These are phyloP conservation scores for Myotis yumanensis DNA, from an alignment of 2,113 vertebrate genomes.

Conservation along the genomic window DNA sequence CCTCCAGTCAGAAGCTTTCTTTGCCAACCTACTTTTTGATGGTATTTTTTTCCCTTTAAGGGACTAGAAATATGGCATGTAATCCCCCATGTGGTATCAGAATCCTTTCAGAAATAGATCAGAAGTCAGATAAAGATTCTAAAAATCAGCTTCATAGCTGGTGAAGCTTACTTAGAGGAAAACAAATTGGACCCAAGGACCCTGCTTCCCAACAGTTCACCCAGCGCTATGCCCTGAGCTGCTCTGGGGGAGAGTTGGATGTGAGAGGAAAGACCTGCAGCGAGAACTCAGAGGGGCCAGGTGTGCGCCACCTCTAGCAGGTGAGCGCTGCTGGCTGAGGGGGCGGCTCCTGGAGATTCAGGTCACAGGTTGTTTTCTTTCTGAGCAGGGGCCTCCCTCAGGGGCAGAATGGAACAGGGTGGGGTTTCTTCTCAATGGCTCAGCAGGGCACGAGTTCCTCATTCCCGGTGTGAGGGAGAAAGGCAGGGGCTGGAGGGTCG, in stretches of 20 bases:
- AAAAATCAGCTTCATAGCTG: background rate
- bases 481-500: background rate
- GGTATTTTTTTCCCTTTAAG: background rate
- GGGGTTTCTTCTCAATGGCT: background rate
- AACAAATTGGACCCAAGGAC: background rate
- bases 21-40: background rate
- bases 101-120: conserved; percentile 37
- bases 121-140: background rate
- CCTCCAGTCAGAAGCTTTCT: conserved; percentile 12
- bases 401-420: background rate
- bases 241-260: background rate
- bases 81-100: background rate
- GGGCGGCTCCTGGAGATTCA: background rate
- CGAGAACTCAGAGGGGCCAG: background rate
- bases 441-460: background rate
- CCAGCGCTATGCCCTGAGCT: background rate
- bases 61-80: background rate
- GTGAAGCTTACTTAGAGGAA: background rate
- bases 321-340: background rate
- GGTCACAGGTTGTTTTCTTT: background rate
- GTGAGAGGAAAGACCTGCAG: background rate
- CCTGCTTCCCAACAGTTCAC: background rate
- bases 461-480: background rate
- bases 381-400: no score
- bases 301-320: no score